phyloP scores from a whole-genome alignment of 2,113 vertebrate genomes.

The Oncorhynchus gorbuscha region DNA sequence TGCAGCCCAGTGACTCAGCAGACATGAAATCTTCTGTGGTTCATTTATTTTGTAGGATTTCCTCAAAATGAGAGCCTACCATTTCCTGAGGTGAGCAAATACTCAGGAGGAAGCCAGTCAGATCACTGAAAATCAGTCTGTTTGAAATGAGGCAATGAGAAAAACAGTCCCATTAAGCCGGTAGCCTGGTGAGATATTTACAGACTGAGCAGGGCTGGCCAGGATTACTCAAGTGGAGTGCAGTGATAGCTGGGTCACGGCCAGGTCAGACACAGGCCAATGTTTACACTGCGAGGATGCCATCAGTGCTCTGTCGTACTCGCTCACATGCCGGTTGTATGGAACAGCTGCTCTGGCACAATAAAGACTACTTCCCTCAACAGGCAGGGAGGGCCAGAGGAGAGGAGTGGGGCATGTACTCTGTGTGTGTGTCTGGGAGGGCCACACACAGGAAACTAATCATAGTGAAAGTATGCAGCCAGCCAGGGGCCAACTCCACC shows the following conservation, averaged over 20 bases:
- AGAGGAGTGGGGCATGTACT: background rate
- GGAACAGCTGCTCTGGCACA: slow-evolving; percentile 31
- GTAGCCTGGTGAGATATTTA: slow-evolving; percentile 36
- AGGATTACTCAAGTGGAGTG: slow-evolving; percentile 22
- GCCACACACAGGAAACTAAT: slow-evolving; percentile 1
- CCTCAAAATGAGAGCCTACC: background rate
- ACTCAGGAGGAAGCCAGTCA: background rate
- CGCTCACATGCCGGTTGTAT: slow-evolving; percentile 18
- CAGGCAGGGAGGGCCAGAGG: background rate
- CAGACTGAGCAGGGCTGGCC: slow-evolving; percentile 4
- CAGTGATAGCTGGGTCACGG: slow-evolving; percentile 45
- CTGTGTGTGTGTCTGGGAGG: background rate
- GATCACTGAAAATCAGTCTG: background rate
- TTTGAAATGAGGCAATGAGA: background rate
- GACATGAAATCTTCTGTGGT: slow-evolving; percentile 11
- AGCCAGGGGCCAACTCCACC: background rate
- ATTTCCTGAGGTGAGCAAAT: slow-evolving; percentile 1
- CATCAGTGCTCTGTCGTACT: slow-evolving; percentile 27
- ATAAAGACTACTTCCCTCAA: slow-evolving; percentile 13
- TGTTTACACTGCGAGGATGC: slow-evolving; percentile 47
- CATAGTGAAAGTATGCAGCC: slow-evolving; percentile 23
- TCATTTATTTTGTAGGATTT: background rate
- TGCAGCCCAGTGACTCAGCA: background rate
- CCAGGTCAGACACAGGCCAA: slow-evolving; percentile 37
- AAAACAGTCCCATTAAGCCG: background rate